These are phyloP conservation scores for Drosophila prostipennis DNA, from an alignment of 2,888 invertebrate genomes.

Conservation along the genomic window DNA sequence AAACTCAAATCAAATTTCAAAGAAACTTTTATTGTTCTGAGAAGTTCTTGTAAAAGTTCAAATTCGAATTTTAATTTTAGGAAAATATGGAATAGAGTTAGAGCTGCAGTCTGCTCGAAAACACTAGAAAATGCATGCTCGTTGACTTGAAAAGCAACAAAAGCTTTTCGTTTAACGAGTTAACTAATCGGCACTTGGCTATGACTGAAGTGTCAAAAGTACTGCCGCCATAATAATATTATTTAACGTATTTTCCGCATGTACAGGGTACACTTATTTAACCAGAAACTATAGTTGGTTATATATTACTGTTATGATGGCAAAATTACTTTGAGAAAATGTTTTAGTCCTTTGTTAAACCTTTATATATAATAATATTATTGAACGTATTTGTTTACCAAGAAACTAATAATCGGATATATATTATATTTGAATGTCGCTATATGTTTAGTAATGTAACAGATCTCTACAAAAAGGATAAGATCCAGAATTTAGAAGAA, in stretches of 20 bases:
- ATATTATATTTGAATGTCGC: too few relatives aligned
- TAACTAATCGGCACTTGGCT: not conserved
- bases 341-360: too few relatives aligned
- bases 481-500: too few relatives aligned
- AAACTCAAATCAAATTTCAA: not conserved
- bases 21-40: not conserved
- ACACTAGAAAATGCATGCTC: not conserved
- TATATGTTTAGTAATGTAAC: too few relatives aligned
- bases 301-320: too few relatives aligned
- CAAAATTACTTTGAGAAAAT: too few relatives aligned
- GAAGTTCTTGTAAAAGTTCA: too few relatives aligned
- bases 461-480: too few relatives aligned
- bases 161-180: slow-evolving; percentile 3
- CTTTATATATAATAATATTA: too few relatives aligned
- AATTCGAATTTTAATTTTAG: not conserved
- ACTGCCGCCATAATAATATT: slow-evolving; percentile 4
- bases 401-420: too few relatives aligned
- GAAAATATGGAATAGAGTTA: not conserved
- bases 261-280: not conserved
- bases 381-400: too few relatives aligned
- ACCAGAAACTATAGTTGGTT: not conserved
- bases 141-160: not conserved
- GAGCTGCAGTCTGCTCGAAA: not conserved
- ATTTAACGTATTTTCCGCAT: not conserved
- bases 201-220: slow-evolving; percentile 3